Conservation (phyloP, 2,113 vertebrate species). For the Sciurus niger region DNA sequence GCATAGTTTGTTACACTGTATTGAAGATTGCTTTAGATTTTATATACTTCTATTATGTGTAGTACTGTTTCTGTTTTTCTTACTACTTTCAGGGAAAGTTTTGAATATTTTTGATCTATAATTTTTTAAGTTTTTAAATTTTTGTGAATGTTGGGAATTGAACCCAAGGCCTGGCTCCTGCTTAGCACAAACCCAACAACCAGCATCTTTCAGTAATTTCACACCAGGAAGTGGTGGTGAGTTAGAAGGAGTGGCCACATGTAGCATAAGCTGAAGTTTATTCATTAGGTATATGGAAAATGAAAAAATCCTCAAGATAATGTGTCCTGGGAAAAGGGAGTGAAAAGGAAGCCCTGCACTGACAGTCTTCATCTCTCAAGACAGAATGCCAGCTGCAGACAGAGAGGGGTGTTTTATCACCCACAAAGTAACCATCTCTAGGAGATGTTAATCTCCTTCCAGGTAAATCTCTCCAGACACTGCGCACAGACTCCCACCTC, state of each 20-base stretch:
- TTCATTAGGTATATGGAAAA: too few relatives aligned
- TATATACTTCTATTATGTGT: neutral
- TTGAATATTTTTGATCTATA: neutral
- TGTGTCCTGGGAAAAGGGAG: too few relatives aligned
- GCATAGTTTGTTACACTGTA: fast-evolving
- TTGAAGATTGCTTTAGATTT: neutral
- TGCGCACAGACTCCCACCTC: too few relatives aligned
- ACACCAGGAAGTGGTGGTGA: too few relatives aligned
- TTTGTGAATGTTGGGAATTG: neutral
- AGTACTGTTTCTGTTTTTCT: neutral
- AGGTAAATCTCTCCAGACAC: too few relatives aligned
- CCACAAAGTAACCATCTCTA: too few relatives aligned
- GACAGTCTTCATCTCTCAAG: too few relatives aligned
- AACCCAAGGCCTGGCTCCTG: neutral
- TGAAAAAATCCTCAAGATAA: too few relatives aligned
- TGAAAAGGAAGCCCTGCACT: too few relatives aligned
- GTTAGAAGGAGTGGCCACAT: neutral
- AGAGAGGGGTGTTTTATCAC: too few relatives aligned
- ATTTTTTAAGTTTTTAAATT: neutral
- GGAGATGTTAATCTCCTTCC: too few relatives aligned
- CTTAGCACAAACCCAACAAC: neutral
- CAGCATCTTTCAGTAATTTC: neutral
- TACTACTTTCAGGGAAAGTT: neutral
- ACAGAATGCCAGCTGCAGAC: too few relatives aligned
- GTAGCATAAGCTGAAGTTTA: neutral